Evolutionary conservation across 1,140 invertebrate species (phyloP), one percentile per base, ranked within the genome.

Genomic region (Geopemphigus sp.): DNA sequence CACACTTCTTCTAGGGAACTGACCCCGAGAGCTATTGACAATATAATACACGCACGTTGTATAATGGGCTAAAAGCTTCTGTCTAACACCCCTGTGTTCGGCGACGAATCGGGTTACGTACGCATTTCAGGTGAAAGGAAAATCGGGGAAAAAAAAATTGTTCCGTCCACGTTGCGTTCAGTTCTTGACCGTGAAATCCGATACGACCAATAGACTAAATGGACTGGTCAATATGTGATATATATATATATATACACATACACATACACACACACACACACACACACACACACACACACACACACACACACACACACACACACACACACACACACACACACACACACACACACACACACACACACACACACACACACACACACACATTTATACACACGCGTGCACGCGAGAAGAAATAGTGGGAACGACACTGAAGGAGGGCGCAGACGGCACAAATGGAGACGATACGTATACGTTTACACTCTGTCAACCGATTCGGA

Each of bases 151-250:
- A 39, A 24, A 29, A 26, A 63, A 54, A 29, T 53, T 59, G 26
- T 29, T 53, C 15, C 22, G 26, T 29, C 68, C 6, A 53, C 17
- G 6, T 50, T 24, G 47, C 47, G 68, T 72, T 54, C n/a, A 29
- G 72, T 76, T 61, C 74, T 78, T 78, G 74, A 78, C 74, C 74
- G 12, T 19, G 74, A 63, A 45, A 78, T 26, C 24, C 57, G 57
- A 78, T 78, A 76, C 26, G 29, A 19, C 26, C 56, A 76, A 78
- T 63, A 78, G 15, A 47, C 74, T 63, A 78, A 78, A 78, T 78
- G 74, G 74, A 78, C 74, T 63, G 74, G 74, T 78, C 74, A 78
- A n/a, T n/a, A n/a, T n/a, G n/a, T n/a, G n/a, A 47, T 68, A 47
- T 50, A 22, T 66, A 22, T 47, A 45, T 66, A 39, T 12, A 53